Evolutionary conservation across 2,113 vertebrate genomes (phyloP).

Genomic region (Notarius lentiginosus): DNA sequence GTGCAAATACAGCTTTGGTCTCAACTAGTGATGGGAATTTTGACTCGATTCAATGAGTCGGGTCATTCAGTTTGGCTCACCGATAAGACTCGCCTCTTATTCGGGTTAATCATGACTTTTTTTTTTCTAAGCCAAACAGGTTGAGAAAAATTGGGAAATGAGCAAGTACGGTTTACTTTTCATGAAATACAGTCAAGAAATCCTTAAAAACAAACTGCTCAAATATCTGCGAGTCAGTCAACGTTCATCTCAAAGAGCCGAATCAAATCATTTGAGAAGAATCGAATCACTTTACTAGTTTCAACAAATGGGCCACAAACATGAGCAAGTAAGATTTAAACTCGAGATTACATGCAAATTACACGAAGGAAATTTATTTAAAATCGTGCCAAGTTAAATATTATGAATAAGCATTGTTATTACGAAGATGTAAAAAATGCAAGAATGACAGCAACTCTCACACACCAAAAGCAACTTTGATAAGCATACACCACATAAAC

Average conservation of each 20-base stretch:
- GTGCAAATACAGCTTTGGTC: neutral
- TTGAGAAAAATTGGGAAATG: neutral
- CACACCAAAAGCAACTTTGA: neutral
- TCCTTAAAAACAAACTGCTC: neutral
- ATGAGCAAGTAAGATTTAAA: neutral
- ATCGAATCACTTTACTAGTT: neutral
- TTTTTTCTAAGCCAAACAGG: neutral
- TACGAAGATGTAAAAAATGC: neutral
- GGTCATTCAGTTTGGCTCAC: neutral
- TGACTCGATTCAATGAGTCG: neutral
- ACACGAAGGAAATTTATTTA: neutral
- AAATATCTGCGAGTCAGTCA: neutral
- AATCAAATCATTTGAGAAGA: neutral
- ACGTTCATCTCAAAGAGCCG: neutral
- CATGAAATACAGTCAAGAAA: too few species aligned
- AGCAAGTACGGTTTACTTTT: neutral
- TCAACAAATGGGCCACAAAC: neutral
- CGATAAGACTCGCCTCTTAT: neutral
- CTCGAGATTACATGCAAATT: neutral
- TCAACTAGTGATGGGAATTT: neutral
- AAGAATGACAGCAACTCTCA: neutral
- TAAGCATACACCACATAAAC: neutral
- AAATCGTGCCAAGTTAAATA: neutral
- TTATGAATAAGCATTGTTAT: neutral
- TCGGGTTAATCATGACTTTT: fast-evolving